Evolutionary conservation across 2,797 vertebrate species (phyloP).

Genomic region (Zenarchopterus dispar): DNA sequence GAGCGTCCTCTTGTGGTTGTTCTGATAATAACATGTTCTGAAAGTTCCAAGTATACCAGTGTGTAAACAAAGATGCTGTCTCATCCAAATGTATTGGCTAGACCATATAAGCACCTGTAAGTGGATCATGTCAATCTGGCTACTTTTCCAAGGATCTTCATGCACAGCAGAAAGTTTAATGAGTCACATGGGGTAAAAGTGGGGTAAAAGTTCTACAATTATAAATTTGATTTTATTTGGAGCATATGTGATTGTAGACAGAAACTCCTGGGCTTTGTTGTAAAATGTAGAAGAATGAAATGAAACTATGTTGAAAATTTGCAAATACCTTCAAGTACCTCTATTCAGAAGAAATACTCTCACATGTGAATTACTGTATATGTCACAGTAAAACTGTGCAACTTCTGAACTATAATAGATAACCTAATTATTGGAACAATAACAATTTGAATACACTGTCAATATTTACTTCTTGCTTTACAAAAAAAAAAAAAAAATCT

Average conservation of each 20-base stretch:
- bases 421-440: neutral
- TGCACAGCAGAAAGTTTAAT: conserved; percentile 8
- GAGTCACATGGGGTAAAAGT: neutral
- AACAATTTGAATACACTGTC: neutral
- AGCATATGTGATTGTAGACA: too few species aligned
- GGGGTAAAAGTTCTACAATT: too few species aligned
- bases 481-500: conserved; percentile 11
- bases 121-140: conserved; percentile 54
- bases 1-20: conserved; percentile 53
- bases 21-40: conserved; percentile 25
- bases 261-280: neutral
- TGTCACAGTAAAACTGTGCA: too few species aligned
- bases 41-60: neutral
- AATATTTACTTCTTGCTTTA: neutral
- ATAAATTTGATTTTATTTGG: too few species aligned
- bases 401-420: too few species aligned
- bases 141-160: conserved; percentile 17
- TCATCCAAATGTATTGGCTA: conserved; percentile 44
- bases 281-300: neutral
- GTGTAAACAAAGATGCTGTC: conserved; percentile 62
- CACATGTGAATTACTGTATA: too few species aligned
- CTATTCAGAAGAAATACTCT: too few species aligned
- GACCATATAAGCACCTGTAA: conserved; percentile 44
- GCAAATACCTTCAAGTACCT: too few species aligned
- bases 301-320: neutral